Evolutionary conservation across 2,888 invertebrate genomes (phyloP).

Genomic region (Eupeodes latifasciatus): DNA sequence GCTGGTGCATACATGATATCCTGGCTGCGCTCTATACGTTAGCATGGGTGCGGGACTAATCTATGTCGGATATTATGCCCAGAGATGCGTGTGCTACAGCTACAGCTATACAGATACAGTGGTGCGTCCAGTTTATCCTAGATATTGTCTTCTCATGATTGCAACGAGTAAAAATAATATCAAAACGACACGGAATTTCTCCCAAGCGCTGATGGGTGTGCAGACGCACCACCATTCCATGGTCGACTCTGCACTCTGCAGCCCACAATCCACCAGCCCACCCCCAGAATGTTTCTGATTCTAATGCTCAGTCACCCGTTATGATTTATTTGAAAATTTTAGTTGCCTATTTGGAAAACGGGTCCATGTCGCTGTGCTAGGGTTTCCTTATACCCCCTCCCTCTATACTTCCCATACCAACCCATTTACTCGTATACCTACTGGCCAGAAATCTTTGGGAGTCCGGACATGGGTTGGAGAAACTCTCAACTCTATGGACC

Average conservation of each 20-base stretch:
- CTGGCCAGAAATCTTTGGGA: slow-evolving; percentile 57
- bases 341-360: slow-evolving; percentile 74
- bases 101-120: background rate
- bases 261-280: background rate
- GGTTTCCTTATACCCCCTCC: slow-evolving; percentile 12
- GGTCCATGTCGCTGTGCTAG: slow-evolving; percentile 55
- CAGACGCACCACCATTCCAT: slow-evolving; percentile 30
- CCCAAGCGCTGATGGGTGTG: slow-evolving; percentile 54
- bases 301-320: slow-evolving; percentile 76
- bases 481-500: slow-evolving; percentile 17
- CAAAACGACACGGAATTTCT: slow-evolving; percentile 75
- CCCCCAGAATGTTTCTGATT: slow-evolving; percentile 47
- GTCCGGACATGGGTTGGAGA: slow-evolving; percentile 31
- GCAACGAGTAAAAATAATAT: slow-evolving; percentile 75
- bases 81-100: slow-evolving; percentile 65
- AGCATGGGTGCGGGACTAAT: slow-evolving; percentile 72
- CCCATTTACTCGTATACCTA: background rate
- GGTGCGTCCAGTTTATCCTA: slow-evolving; percentile 70
- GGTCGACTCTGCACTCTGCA: background rate
- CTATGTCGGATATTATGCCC: slow-evolving; percentile 76
- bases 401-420: background rate
- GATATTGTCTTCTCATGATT: slow-evolving; percentile 76
- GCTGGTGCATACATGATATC: slow-evolving; percentile 64
- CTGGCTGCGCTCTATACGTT: slow-evolving; percentile 39
- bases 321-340: slow-evolving; percentile 76